A percentile compares a stretch with the other conserved stretches of the same genome.
Conservation (phyloP, 1,140 invertebrate genomes). For the Pectinophora gossypiella region DNA sequence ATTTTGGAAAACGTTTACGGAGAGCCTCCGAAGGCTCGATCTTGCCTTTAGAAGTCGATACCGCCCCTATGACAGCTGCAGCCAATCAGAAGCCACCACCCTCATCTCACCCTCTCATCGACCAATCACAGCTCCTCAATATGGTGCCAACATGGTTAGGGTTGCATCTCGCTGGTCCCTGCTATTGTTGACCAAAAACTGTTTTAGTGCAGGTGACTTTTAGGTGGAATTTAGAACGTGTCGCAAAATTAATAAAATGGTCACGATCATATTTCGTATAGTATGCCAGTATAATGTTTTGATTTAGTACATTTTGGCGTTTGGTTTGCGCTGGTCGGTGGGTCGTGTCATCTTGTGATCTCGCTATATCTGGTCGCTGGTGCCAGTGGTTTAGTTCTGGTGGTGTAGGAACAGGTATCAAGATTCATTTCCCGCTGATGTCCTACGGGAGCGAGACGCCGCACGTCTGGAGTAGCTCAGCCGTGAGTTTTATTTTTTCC, state of each 20-base stretch:
- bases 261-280: conserved; percentile 30
- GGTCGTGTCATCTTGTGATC: conserved; percentile 13
- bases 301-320: conserved; percentile 51
- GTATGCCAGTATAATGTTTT: conserved; percentile 51
- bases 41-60: conserved; percentile 22
- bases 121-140: conserved; percentile 50
- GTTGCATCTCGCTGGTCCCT: conserved; percentile 16
- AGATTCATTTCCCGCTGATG: conserved; percentile 75
- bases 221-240: conserved; percentile 16
- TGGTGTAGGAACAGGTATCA: conserved; percentile 51
- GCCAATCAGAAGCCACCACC: conserved; percentile 44
- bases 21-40: too few relatives aligned
- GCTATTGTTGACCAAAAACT: too few relatives aligned
- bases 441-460: conserved; percentile 69
- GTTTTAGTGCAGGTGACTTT: neutral
- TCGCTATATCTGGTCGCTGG: too few relatives aligned
- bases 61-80: conserved; percentile 47
- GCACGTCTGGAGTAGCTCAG: conserved; percentile 67
- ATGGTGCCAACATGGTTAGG: conserved; percentile 37
- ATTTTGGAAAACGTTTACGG: too few relatives aligned
- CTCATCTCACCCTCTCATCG: conserved; percentile 31
- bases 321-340: conserved; percentile 18
- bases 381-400: too few relatives aligned
- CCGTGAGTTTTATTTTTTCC: conserved; percentile 32
- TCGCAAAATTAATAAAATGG: conserved; percentile 45